These are phyloP conservation scores for Hippolais icterina DNA, from an alignment of 2,113 vertebrate genomes.

Conservation along the genomic window DNA sequence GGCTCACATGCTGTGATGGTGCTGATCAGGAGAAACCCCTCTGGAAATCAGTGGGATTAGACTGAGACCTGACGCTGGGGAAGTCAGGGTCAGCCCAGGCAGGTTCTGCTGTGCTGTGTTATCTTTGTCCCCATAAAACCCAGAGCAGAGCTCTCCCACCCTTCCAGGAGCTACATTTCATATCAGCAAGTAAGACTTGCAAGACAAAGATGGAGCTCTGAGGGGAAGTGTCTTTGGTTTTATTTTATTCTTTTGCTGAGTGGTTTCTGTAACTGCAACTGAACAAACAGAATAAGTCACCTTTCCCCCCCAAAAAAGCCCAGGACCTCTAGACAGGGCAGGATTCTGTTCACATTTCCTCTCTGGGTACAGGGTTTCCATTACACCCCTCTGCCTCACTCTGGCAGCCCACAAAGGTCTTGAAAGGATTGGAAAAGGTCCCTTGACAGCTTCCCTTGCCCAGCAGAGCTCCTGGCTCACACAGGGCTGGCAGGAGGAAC, in stretches of 20 bases:
- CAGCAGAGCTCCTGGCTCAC: background rate
- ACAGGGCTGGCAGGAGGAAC: background rate
- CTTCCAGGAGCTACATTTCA: background rate
- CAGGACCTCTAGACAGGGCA: background rate
- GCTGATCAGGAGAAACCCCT: background rate
- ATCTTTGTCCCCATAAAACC: fast-evolving
- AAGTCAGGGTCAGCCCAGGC: background rate
- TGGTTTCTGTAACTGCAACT: background rate
- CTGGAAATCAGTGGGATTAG: background rate
- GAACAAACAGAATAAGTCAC: background rate
- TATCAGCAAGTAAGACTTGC: background rate
- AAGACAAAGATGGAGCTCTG: background rate
- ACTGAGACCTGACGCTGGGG: fast-evolving
- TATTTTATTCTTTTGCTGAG: background rate
- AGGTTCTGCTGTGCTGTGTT: background rate
- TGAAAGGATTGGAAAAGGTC: background rate
- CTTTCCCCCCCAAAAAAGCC: background rate
- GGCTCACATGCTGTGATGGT: fast-evolving
- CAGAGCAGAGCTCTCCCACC: background rate
- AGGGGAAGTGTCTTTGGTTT: background rate
- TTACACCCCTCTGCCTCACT: background rate
- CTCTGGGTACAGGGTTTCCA: background rate
- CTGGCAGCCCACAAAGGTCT: background rate
- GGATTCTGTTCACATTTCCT: background rate
- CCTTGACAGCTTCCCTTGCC: background rate